phyloP scores from a whole-genome alignment of 2,888 invertebrate genomes.

The Coelopa pilipes region DNA sequence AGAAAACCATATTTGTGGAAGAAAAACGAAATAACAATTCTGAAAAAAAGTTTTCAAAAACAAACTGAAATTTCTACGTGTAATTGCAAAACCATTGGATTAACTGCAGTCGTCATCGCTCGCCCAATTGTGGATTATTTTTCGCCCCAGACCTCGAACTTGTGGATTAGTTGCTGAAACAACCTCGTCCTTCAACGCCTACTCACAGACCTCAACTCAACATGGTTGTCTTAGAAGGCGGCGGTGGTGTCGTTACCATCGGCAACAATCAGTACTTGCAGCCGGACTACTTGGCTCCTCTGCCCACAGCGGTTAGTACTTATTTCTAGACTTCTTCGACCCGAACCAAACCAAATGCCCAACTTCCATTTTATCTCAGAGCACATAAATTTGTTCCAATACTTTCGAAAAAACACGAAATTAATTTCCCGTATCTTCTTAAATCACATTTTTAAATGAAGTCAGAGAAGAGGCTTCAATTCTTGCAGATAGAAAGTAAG shows the following conservation, averaged over 20 bases:
- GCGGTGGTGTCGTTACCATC: constrained; percentile 87
- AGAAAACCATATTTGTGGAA: background rate
- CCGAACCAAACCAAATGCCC: background rate
- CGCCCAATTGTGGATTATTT: constrained; percentile 45
- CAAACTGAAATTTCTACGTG: background rate
- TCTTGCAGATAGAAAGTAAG: too few relatives aligned
- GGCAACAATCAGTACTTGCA: constrained; percentile 94
- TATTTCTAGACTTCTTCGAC: background rate
- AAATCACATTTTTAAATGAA: too few relatives aligned
- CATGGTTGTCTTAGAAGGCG: constrained; percentile 93
- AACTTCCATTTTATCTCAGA: too few relatives aligned
- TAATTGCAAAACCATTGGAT: constrained; percentile 13
- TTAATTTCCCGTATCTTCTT: too few relatives aligned
- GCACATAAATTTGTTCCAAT: too few relatives aligned
- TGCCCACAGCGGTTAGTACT: constrained; percentile 91
- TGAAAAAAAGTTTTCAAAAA: too few relatives aligned
- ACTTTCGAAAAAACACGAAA: too few relatives aligned
- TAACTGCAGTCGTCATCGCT: constrained; percentile 27
- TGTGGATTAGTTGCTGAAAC: constrained; percentile 47
- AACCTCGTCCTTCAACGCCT: background rate
- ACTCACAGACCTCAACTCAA: constrained; percentile 34
- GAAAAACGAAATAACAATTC: background rate
- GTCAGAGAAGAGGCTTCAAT: too few relatives aligned
- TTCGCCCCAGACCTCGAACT: constrained; percentile 6
- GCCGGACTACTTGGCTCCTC: constrained; percentile 94